Percentiles rank a stretch among this genome's conserved stretches.
Evolutionary conservation across 30 jellyfish, hydroid and myxozoan genomes (phyloP).

Genomic region (Sanderia malayensis): DNA sequence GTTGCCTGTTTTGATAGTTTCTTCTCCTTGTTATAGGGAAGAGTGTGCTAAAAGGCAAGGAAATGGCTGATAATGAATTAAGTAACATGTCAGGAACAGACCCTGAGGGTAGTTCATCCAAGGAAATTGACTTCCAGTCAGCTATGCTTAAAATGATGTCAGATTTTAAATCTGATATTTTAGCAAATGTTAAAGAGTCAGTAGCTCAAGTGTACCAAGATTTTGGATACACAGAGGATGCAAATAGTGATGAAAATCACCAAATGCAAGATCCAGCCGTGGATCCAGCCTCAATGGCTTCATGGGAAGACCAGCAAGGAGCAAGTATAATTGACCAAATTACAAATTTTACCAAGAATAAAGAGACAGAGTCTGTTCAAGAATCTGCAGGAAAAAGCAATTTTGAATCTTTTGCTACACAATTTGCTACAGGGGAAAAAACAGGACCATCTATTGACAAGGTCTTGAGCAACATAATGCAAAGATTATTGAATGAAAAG

Average conservation of each 20-base stretch:
- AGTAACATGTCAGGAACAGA: constrained; percentile 10
- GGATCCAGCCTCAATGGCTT: not conserved
- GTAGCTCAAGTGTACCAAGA: constrained; percentile 23
- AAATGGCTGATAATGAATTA: not conserved
- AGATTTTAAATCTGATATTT: constrained; percentile 23
- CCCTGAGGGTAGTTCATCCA: constrained; percentile 24
- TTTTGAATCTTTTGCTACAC: constrained; percentile 20
- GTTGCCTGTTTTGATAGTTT: no score
- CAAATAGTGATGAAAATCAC: constrained; percentile 17
- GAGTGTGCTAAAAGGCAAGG: constrained; percentile 12
- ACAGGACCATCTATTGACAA: constrained; percentile 34
- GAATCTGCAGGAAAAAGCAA: constrained; percentile 1
- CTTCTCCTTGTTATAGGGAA: no score
- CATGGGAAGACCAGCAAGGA: constrained; percentile 19
- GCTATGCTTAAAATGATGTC: constrained; percentile 31
- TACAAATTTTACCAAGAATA: no score
- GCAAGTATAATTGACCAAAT: no score
- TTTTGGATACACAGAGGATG: constrained; percentile 23
- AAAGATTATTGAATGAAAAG: constrained; percentile 11
- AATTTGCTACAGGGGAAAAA: constrained; percentile 22
- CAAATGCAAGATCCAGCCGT: constrained; percentile 5
- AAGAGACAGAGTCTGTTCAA: not conserved
- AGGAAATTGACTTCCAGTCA: constrained; percentile 1
- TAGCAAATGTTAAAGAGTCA: constrained; percentile 37
- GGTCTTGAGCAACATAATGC: constrained; percentile 31